Evolutionary conservation across 2,797 vertebrate species (phyloP).

Genomic region (Enteromius viviparus): DNA sequence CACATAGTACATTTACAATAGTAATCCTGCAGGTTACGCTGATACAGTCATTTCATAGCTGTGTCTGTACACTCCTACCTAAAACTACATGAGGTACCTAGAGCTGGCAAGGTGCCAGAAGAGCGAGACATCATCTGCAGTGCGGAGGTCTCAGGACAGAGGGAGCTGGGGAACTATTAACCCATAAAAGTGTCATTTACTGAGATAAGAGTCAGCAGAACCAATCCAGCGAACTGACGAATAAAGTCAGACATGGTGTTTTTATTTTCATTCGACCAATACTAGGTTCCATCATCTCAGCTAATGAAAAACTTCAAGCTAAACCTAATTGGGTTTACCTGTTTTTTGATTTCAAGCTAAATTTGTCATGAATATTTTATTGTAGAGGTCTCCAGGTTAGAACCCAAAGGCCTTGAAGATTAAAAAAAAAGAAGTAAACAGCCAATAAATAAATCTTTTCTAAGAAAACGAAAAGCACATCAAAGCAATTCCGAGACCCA

Average conservation of each 20-base stretch:
- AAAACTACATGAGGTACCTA: slow-evolving; percentile 16
- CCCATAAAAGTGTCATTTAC: slow-evolving; percentile 81
- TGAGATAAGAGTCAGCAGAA: slow-evolving; percentile 74
- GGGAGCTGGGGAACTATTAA: slow-evolving; percentile 74
- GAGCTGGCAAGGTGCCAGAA: slow-evolving; percentile 63
- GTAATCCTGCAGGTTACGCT: neutral
- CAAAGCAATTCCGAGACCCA: slow-evolving; percentile 25
- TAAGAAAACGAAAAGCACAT: slow-evolving; percentile 36
- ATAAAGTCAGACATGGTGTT: slow-evolving; percentile 61
- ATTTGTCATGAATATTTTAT: slow-evolving; percentile 18
- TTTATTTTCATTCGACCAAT: slow-evolving; percentile 58
- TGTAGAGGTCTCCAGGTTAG: neutral
- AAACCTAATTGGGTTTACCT: neutral
- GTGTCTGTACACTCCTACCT: neutral
- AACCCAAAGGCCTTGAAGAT: slow-evolving; percentile 7
- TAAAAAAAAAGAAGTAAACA: slow-evolving; percentile 21
- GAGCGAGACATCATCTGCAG: slow-evolving; percentile 76
- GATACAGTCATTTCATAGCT: neutral
- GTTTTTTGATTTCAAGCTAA: neutral
- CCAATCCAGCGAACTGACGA: slow-evolving; percentile 56
- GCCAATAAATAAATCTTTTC: slow-evolving; percentile 1
- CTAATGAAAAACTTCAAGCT: neutral
- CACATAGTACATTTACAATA: neutral
- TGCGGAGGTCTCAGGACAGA: slow-evolving; percentile 76
- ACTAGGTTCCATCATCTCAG: neutral